Conservation (phyloP, 1,140 invertebrate genomes). For the Theocolax elegans region DNA sequence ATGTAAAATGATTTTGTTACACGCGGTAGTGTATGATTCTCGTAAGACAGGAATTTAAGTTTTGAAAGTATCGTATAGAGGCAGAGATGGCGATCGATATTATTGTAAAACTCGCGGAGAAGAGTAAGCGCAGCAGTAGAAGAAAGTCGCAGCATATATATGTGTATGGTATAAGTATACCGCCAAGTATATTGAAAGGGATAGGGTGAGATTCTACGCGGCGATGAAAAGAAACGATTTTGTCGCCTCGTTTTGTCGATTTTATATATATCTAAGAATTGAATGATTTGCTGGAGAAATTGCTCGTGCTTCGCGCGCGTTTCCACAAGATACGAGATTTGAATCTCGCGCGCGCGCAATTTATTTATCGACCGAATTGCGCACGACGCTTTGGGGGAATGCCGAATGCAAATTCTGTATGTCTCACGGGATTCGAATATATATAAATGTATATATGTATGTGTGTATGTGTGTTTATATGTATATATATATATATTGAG, state of each 20-base stretch:
- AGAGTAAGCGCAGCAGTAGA: not conserved
- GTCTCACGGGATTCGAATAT: not conserved
- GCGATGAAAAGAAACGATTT: slow-evolving; percentile 11
- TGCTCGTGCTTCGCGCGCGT: not conserved
- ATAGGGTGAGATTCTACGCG: not conserved
- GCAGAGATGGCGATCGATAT: not conserved
- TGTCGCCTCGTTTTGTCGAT: slow-evolving; percentile 26
- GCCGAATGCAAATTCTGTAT: slow-evolving; percentile 31
- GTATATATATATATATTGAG: too few species aligned
- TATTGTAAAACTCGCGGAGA: too few species aligned
- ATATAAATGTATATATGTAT: not conserved
- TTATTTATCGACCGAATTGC: slow-evolving; percentile 29
- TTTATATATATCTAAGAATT: not conserved
- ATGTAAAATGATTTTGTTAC: too few species aligned
- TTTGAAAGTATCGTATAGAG: too few species aligned
- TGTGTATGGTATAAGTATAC: too few species aligned
- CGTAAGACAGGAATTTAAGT: too few species aligned
- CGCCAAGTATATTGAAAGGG: too few species aligned
- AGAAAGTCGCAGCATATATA: not conserved
- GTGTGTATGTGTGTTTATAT: not conserved
- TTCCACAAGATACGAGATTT: not conserved
- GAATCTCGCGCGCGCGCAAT: slow-evolving; percentile 12
- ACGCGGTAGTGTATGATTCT: too few species aligned
- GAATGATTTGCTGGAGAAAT: slow-evolving; percentile 25
- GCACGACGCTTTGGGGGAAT: slow-evolving; percentile 10